These are phyloP conservation scores for Campylomormyrus tamandua DNA, from an alignment of 2,113 vertebrate species.

Conservation along the genomic window DNA sequence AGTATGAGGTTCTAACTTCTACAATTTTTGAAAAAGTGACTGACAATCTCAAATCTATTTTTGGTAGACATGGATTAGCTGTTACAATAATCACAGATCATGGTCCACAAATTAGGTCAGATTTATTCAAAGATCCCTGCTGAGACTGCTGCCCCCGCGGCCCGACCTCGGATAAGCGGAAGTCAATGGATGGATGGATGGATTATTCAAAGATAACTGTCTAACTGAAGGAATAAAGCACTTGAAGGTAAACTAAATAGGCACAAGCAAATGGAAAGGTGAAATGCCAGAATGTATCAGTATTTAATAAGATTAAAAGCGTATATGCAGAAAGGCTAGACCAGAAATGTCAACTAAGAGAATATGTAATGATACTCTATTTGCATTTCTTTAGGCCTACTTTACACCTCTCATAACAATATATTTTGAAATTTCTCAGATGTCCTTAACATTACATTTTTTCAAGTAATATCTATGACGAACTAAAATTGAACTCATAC, in stretches of 20 bases:
- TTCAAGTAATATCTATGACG: background rate
- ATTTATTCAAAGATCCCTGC: background rate
- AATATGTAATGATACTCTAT: conserved; percentile 14
- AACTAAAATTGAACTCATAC: background rate
- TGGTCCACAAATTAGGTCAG: conserved; percentile 19
- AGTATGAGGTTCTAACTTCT: conserved; percentile 24
- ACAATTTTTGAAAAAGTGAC: conserved; percentile 21
- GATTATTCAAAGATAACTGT: background rate
- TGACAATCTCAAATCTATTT: conserved; percentile 15
- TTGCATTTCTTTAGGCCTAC: background rate
- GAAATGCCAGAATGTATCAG: conserved; percentile 18
- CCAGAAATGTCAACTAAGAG: conserved; percentile 20
- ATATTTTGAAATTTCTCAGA: background rate
- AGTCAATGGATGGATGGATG: too few species aligned
- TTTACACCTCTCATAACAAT: background rate
- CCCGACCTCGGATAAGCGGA: too few species aligned
- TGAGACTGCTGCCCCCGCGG: too few species aligned
- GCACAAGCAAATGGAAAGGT: conserved; percentile 31
- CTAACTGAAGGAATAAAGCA: conserved; percentile 24
- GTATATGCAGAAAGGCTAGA: conserved; percentile 19
- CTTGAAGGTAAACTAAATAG: conserved; percentile 18
- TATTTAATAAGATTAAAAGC: conserved; percentile 23
- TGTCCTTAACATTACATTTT: background rate
- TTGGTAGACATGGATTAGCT: conserved; percentile 9
- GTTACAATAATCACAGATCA: conserved; percentile 20